Percentiles rank a stretch among this genome's conserved stretches.
phyloP scores from a whole-genome alignment of 2,888 invertebrate genomes.

The Platynereis dumerilii region DNA sequence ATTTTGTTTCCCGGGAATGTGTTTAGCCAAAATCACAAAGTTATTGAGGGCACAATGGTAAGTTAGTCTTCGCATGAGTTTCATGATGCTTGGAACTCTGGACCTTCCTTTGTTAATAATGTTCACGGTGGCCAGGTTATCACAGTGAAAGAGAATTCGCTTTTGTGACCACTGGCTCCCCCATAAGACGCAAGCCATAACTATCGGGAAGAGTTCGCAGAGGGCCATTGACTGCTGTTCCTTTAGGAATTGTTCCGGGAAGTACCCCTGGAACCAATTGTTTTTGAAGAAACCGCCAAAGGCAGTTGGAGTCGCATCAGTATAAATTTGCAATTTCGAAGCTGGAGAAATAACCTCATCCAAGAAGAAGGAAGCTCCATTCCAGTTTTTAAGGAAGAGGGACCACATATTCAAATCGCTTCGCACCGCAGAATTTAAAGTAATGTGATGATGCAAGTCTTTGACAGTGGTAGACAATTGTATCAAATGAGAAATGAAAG shows the following conservation, averaged over 20 bases:
- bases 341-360: too few species aligned
- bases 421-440: slow-evolving; percentile 1
- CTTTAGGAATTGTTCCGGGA: slow-evolving; percentile 8
- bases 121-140: slow-evolving; percentile 25
- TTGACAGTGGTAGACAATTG: slow-evolving; percentile 21
- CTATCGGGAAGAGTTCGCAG: slow-evolving; percentile 2
- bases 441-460: slow-evolving; percentile 22
- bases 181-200: slow-evolving; percentile 26
- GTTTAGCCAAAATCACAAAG: background rate
- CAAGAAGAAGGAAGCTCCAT: too few species aligned
- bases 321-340: too few species aligned
- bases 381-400: too few species aligned
- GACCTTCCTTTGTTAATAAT: slow-evolving; percentile 29
- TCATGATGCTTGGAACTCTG: slow-evolving; percentile 17
- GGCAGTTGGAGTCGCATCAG: background rate
- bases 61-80: slow-evolving; percentile 7
- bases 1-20: too few species aligned
- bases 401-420: too few species aligned
- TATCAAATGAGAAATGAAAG: slow-evolving; percentile 33
- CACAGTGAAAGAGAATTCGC: slow-evolving; percentile 29
- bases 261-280: slow-evolving; percentile 21
- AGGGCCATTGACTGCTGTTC: background rate
- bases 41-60: background rate
- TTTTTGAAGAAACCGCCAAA: slow-evolving; percentile 8
- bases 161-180: slow-evolving; percentile 22